Evolutionary conservation across 2,113 vertebrate genomes (phyloP), one percentile per base, ranked within the genome.

Genomic region (Tinamus guttatus): DNA sequence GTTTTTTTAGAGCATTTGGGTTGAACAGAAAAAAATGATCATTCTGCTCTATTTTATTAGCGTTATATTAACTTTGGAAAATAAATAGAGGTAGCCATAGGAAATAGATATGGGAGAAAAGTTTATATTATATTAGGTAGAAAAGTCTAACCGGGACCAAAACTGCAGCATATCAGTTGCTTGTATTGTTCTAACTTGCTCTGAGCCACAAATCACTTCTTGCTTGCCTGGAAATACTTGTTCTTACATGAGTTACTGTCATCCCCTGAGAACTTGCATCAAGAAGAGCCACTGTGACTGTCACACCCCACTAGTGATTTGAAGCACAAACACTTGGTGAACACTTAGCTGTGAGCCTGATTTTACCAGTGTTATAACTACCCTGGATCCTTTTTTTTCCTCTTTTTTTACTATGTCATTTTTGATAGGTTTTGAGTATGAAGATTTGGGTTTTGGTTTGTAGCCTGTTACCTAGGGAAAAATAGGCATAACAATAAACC

Each of bases 141-240:
- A 64, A 91, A 85, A 69, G 41, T 17, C 27, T 52, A 36, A 19
- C 18, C 3, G n/a, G 79, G 65, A 36, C 32, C 74, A 70, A 4
- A 87, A 27, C 25, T 89, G 58, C 58, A 54, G 43, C 4, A 15
- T 73, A 60, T 45, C 49, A 24, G n/a, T 87, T 90, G 58, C 74
- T 76, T 36, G 4, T 81, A 45, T 30, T 79, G 38, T 41, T 21
- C 52, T 69, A 34, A 32, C 41, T 68, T 91, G 74, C 43, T 71
- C 56, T 87, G 65, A 49, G 83, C 69, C 65, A 64, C 65, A 16
- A 1, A 32, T 88, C 3, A 8, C 68, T 93, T 88, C 85, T 85
- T 94, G 94, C 77, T 95, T 74, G 85, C 82, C 73, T 62, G 82
- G 76, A 56, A 85, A 16, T 69, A 32, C 87, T 64, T 88, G 95